Evolutionary conservation across 2,113 vertebrate genomes (phyloP).

Genomic region (Eleginops maclovinus): DNA sequence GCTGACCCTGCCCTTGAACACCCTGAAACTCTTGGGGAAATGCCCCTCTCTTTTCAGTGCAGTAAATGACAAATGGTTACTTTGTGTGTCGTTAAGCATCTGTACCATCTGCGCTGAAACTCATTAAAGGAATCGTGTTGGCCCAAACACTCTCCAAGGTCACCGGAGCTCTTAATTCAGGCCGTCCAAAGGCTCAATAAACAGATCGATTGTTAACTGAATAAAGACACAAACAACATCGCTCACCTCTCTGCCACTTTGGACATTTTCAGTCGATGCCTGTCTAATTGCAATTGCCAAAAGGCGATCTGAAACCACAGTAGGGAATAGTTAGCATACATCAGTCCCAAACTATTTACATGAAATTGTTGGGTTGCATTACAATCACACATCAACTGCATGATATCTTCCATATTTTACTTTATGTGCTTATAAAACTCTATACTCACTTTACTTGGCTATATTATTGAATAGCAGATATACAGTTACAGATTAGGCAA

Average conservation of each 20-base stretch:
- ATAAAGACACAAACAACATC: constrained; percentile 59
- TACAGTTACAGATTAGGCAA: background rate
- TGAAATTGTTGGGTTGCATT: background rate
- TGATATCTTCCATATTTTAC: background rate
- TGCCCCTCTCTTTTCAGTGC: constrained; percentile 26
- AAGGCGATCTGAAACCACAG: constrained; percentile 93
- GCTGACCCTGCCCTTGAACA: background rate
- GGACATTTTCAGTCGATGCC: constrained; percentile 99
- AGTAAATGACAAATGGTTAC: constrained; percentile 30
- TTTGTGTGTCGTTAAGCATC: constrained; percentile 13
- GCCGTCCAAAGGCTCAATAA: constrained; percentile 72
- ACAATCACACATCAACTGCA: background rate
- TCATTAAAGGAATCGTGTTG: constrained; percentile 21
- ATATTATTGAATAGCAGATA: background rate
- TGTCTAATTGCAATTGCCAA: constrained; percentile 98
- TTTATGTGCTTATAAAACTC: background rate
- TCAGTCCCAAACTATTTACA: constrained; percentile 11
- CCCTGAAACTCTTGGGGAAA: constrained; percentile 17
- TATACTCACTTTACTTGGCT: background rate
- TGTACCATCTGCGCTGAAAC: constrained; percentile 10
- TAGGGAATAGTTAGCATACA: constrained; percentile 18
- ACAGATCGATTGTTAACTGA: constrained; percentile 73
- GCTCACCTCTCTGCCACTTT: constrained; percentile 98
- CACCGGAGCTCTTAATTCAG: constrained; percentile 59
- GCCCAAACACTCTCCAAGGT: constrained; percentile 56